Conservation (phyloP, 2,113 vertebrate species). For the Tringa solitaria region DNA sequence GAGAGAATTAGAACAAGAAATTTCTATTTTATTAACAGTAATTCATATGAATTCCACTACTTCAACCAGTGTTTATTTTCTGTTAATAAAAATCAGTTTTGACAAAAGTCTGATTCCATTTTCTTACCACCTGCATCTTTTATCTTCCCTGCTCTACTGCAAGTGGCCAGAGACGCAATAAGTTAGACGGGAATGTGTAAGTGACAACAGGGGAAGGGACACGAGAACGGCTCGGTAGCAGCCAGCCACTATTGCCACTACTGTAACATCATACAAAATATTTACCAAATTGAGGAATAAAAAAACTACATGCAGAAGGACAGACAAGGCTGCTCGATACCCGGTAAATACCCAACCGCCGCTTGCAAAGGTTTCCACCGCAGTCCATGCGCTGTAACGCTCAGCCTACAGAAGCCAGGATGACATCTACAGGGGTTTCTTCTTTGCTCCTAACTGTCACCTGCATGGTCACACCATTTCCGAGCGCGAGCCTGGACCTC, state of each 20-base stretch:
- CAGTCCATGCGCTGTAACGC: accelerated
- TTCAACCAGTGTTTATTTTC: constrained; percentile 76
- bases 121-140: background rate
- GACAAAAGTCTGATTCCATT: constrained; percentile 65
- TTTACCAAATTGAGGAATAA: background rate
- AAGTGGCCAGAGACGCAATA: constrained; percentile 19
- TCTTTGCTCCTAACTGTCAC: constrained; percentile 92
- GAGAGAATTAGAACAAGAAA: background rate
- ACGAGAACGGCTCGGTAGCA: background rate
- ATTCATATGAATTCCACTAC: constrained; percentile 36
- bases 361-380: background rate
- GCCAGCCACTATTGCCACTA: constrained; percentile 30
- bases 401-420: constrained; percentile 94
- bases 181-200: background rate
- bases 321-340: background rate
- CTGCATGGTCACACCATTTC: constrained; percentile 97
- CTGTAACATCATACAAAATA: constrained; percentile 29
- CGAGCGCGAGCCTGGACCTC: constrained; percentile 88
- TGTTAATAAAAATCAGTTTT: constrained; percentile 85
- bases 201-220: constrained; percentile 1
- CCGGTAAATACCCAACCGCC: background rate
- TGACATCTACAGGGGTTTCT: constrained; percentile 86
- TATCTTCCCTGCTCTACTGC: background rate
- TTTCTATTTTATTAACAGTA: constrained; percentile 68
- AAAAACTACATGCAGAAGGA: constrained; percentile 26